These are phyloP conservation scores for Morpho deidamia DNA, from an alignment of 2,888 invertebrate species.

Conservation along the genomic window DNA sequence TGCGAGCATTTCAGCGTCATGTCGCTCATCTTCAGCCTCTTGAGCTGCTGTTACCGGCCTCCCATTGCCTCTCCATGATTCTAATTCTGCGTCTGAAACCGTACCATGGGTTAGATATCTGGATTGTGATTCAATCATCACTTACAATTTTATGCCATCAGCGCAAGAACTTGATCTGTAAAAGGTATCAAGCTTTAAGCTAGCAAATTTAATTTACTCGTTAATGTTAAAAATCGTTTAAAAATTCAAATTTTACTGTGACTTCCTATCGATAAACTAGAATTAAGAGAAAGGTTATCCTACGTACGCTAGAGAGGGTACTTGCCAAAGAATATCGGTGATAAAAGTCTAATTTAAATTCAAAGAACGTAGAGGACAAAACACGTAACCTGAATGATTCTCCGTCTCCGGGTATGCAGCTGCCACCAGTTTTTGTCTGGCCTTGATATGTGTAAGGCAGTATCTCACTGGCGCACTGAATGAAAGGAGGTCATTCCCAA, in stretches of 20 bases:
- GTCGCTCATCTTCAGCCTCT: constrained; percentile 84
- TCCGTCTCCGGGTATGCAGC: constrained; percentile 50
- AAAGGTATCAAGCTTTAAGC: no score
- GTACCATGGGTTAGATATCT: background rate
- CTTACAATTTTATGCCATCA: no score
- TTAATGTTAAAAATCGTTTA: no score
- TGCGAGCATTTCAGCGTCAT: constrained; percentile 83
- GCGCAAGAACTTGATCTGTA: no score
- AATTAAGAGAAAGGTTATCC: background rate
- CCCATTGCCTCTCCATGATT: constrained; percentile 65
- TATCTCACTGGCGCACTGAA: constrained; percentile 41
- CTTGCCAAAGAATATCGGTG: no score
- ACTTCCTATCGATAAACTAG: no score
- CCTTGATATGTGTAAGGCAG: constrained; percentile 66
- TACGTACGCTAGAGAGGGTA: background rate
- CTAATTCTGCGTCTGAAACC: constrained; percentile 61
- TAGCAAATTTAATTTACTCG: no score
- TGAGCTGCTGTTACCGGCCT: constrained; percentile 77
- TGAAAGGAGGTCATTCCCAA: constrained; percentile 60
- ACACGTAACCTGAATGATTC: constrained; percentile 52
- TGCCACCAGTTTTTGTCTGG: constrained; percentile 53
- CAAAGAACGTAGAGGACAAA: constrained; percentile 24
- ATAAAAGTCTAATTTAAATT: constrained; percentile 17
- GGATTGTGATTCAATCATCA: background rate
- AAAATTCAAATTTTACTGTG: no score